phyloP scores from a whole-genome alignment of 2,888 invertebrate species.

The Orchesellides sinensis region DNA sequence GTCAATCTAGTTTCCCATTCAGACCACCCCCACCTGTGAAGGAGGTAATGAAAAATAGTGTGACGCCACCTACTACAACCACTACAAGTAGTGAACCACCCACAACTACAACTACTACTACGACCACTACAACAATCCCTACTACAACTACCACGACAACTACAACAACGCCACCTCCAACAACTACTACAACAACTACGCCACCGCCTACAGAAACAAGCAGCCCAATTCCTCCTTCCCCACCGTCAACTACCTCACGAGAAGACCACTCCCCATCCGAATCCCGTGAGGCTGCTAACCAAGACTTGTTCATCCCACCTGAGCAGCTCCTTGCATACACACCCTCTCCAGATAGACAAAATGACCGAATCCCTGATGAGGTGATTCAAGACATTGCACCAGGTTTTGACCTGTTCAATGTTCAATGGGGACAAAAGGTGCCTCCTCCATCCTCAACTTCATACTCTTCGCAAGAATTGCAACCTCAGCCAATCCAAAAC shows the following conservation, averaged over 20 bases:
- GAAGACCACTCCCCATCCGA: constrained; percentile 9
- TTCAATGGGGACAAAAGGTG: constrained; percentile 57
- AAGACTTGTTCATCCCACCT: constrained; percentile 53
- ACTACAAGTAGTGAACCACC: background rate
- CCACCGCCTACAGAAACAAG: background rate
- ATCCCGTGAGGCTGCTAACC: constrained; percentile 26
- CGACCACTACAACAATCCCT: background rate
- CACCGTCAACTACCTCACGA: background rate
- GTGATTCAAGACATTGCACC: constrained; percentile 60
- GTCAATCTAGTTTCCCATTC: constrained; percentile 63
- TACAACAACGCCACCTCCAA: background rate
- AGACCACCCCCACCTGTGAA: constrained; percentile 69
- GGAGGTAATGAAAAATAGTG: constrained; percentile 62
- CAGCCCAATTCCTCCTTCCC: background rate
- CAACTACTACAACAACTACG: background rate
- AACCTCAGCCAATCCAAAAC: constrained; percentile 20
- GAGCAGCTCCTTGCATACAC: constrained; percentile 57
- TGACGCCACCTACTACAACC: background rate
- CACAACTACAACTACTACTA: background rate
- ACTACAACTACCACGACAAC: background rate
- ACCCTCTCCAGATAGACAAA: constrained; percentile 47
- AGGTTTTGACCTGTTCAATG: constrained; percentile 52
- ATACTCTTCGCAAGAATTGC: constrained; percentile 47
- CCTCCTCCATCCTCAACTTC: constrained; percentile 53
- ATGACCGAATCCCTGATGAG: constrained; percentile 51